Evolutionary conservation across 2,113 vertebrate genomes (phyloP).

Genomic region (Girardinichthys multiradiatus): DNA sequence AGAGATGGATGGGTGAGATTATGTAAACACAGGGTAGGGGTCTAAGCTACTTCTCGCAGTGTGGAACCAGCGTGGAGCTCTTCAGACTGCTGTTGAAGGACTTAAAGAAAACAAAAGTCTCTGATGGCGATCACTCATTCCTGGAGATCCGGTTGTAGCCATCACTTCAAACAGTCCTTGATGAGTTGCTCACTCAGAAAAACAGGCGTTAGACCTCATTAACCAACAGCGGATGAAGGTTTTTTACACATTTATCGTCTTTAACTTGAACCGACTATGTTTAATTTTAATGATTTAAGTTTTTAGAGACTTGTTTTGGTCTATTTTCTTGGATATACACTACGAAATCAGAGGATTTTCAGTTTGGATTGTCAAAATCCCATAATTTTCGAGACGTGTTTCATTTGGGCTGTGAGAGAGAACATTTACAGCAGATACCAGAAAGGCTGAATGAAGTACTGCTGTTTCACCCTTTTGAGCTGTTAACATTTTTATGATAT

Average conservation of each 20-base stretch:
- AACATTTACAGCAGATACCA: not conserved
- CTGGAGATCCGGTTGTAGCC: constrained; percentile 30
- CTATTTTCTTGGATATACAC: too few relatives aligned
- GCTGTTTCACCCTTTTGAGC: not conserved
- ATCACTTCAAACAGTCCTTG: constrained; percentile 44
- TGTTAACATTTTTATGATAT: not conserved
- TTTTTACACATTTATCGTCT: not conserved
- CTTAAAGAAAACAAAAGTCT: constrained; percentile 47
- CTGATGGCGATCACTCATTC: constrained; percentile 45
- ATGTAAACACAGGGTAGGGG: constrained; percentile 65
- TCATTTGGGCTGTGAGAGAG: too few relatives aligned
- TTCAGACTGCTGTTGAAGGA: constrained; percentile 60
- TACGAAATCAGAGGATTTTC: too few relatives aligned
- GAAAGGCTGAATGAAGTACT: not conserved
- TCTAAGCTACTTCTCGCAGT: constrained; percentile 35
- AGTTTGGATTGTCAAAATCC: too few relatives aligned
- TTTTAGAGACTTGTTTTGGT: too few relatives aligned
- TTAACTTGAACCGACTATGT: not conserved
- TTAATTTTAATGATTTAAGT: too few relatives aligned
- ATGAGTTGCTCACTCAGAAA: not conserved
- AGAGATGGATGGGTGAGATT: constrained; percentile 66
- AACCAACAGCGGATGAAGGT: not conserved
- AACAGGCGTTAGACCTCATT: not conserved
- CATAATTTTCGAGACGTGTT: not conserved
- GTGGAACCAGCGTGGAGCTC: constrained; percentile 52